Base-by-base conservation (phyloP, 2,113 vertebrate genomes). In the Nothoprocta perdicaria region DNA sequence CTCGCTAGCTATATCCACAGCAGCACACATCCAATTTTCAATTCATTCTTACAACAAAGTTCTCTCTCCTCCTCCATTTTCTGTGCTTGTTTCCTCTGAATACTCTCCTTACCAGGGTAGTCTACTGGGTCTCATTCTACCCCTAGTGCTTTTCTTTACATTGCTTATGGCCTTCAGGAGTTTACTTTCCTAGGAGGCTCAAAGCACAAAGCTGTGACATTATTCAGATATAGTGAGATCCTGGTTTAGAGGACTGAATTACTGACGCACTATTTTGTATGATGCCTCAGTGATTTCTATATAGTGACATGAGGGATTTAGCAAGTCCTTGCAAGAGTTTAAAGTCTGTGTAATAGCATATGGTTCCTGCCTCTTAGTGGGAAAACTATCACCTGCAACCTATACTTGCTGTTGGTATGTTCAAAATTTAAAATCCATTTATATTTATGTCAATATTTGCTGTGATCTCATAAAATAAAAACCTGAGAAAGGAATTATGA, bases 71-170 rank as follows among this genome's bases (percentile, higher is more conserved):
- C 22, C 14, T 61, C 38, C 15, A 24, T 79, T 94, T 90, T 27
- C 71, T 67, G 31, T 57, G 29, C 62, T 33, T 33, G 48, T 33
- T 80, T 84, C 24, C 93, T 88, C 77, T 55, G 58, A 63, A 88
- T 81, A 66, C 45, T 53, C 62, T 72, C 73, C 53, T 81, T 41
- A 58, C 83, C 79, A 48, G 38, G 48, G 86, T 62, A 79, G 72
- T 86, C 69, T 72, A 14, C 67, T 73, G 83, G 77, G 41, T 26
- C 88, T 65, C 84, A 86, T 79, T 90, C 23, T 73, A 78, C 74
- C 86, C 80, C 84, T 61, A 61, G 66, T 13, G 29, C 53, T 66
- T 80, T 95, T 81, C 66, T 80, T 81, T 84, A 88, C 66, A 79
- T n/a, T 2, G 3, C 74, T 73, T 90, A 74, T 71, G 79, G 48